Evolutionary conservation across 2,888 invertebrate species (phyloP).

Genomic region (Boloria euphrosyne): DNA sequence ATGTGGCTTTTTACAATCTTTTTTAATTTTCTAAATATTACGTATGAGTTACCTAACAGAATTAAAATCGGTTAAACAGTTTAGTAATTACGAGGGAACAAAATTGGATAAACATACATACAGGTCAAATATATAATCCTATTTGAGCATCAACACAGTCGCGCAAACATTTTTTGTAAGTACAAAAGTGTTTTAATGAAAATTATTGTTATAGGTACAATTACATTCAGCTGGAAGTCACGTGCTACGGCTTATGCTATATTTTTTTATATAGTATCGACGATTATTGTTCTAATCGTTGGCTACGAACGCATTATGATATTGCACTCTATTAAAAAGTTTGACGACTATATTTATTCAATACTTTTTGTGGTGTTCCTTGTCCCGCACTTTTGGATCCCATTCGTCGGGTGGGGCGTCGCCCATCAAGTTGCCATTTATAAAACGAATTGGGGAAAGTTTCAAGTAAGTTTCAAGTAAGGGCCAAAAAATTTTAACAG

Average conservation of each 20-base stretch:
- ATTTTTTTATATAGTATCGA: constrained; percentile 83
- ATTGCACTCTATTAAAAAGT: constrained; percentile 82
- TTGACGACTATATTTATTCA: constrained; percentile 87
- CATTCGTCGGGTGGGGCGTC: constrained; percentile 87
- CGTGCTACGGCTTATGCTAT: constrained; percentile 85
- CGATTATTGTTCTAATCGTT: constrained; percentile 81
- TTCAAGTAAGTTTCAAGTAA: constrained; percentile 86
- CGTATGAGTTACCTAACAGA: no score
- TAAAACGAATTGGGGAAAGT: constrained; percentile 86
- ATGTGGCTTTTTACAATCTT: no score
- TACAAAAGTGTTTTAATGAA: not conserved
- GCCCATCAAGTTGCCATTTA: constrained; percentile 86
- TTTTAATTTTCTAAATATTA: no score
- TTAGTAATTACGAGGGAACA: no score
- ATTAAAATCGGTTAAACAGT: no score
- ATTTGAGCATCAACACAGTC: no score
- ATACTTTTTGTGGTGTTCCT: constrained; percentile 85
- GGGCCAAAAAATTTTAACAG: constrained; percentile 34
- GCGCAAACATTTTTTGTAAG: not conserved
- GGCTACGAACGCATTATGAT: constrained; percentile 84
- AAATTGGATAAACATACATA: no score
- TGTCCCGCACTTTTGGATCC: constrained; percentile 87
- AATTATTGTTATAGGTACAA: constrained; percentile 62
- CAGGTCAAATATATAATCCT: no score
- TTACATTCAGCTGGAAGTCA: constrained; percentile 85